Conservation (phyloP, 2,797 vertebrate species). For the Ambastaia sidthimunki region DNA sequence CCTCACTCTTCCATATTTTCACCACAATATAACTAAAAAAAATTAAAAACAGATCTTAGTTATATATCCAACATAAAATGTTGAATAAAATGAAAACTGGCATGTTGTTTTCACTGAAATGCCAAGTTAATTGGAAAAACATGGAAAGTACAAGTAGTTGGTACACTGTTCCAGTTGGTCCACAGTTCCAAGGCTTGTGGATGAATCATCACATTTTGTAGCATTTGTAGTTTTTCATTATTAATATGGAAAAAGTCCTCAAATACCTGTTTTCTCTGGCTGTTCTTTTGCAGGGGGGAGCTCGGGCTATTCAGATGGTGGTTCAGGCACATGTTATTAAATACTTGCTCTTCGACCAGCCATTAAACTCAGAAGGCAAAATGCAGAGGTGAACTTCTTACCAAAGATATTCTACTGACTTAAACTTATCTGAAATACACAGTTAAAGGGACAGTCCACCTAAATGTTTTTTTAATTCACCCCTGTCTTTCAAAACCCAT, state of each 20-base stretch:
- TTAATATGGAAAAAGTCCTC: too few species aligned
- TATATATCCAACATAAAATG: background rate
- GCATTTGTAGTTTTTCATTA: background rate
- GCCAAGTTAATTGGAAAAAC: background rate
- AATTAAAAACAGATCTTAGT: too few species aligned
- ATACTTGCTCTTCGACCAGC: conserved; percentile 78
- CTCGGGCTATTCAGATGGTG: conserved; percentile 81
- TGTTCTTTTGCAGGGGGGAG: conserved; percentile 76
- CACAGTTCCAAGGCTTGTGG: background rate
- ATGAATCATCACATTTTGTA: background rate
- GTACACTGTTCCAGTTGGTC: background rate
- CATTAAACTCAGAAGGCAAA: conserved; percentile 57
- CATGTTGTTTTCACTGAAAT: background rate
- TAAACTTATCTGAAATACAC: too few species aligned
- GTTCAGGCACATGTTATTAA: conserved; percentile 85
- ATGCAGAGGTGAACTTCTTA: conserved; percentile 73
- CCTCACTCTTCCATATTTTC: too few species aligned
- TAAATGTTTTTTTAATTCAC: too few species aligned
- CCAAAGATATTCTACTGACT: background rate
- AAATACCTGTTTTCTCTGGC: background rate
- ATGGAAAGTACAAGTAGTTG: background rate
- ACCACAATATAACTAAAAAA: too few species aligned
- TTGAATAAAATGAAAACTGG: background rate
- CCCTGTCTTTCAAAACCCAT: too few species aligned
- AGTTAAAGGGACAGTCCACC: too few species aligned